phyloP scores from a whole-genome alignment of 2,888 invertebrate genomes.

The Pandemis heparana region DNA sequence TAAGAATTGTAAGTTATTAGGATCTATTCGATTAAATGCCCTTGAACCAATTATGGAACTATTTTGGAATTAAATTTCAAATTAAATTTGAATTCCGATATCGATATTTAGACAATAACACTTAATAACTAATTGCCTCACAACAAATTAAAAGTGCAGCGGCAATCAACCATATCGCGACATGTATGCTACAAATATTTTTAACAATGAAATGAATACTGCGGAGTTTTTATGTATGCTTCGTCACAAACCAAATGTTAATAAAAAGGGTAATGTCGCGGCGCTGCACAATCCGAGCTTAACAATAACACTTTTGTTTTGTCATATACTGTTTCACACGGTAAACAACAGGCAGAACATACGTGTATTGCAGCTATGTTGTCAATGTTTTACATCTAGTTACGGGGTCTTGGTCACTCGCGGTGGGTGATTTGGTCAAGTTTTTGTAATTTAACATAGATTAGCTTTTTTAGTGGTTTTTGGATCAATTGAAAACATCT shows the following conservation, averaged over 20 bases:
- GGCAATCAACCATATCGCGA: background rate
- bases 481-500: no score
- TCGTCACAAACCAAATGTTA: background rate
- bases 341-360: background rate
- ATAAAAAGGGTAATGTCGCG: slow-evolving; percentile 4
- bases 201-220: background rate
- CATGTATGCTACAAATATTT: background rate
- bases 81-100: no score
- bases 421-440: background rate
- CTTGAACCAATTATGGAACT: no score
- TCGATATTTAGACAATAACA: no score
- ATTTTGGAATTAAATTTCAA: no score
- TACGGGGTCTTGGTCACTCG: background rate
- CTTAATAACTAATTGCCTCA: background rate
- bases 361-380: background rate
- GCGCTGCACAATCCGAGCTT: background rate
- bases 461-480: no score
- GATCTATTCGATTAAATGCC: no score
- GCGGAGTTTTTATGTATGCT: background rate
- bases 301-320: slow-evolving; percentile 23
- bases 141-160: background rate
- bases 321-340: slow-evolving; percentile 10
- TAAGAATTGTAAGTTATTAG: no score
- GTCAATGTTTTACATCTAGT: slow-evolving; percentile 1
- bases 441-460: background rate